Conservation (phyloP, 2,113 vertebrate species). For the Phocoena sinus region DNA sequence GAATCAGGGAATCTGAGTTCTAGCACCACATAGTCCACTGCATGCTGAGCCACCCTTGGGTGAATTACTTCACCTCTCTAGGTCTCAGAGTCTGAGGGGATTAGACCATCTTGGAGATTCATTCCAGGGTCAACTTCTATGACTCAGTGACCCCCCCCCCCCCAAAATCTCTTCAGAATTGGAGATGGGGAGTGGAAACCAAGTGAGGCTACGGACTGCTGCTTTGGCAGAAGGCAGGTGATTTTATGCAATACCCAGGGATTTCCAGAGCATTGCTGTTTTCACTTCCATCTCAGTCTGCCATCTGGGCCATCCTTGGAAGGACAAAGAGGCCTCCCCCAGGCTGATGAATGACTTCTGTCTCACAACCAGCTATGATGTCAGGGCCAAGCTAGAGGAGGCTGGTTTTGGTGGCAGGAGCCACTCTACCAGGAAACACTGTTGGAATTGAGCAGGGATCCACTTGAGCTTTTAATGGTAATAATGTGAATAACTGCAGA, state of each 20-base stretch:
- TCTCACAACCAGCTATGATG: not conserved
- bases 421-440: not conserved
- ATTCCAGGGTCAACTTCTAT: not conserved
- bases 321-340: not conserved
- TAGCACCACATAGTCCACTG: not conserved
- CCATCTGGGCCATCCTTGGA: not conserved
- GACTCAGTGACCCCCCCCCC: not conserved
- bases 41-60: not conserved
- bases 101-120: not conserved
- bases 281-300: not conserved
- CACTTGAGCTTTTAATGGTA: not conserved
- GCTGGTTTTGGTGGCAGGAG: not conserved
- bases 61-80: not conserved
- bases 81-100: not conserved
- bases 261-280: not conserved
- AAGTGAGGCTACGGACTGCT: not conserved
- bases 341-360: not conserved
- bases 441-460: accelerated
- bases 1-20: not conserved
- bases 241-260: not conserved
- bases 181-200: not conserved
- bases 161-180: not conserved
- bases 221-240: not conserved
- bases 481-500: not conserved
- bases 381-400: not conserved